Evolutionary conservation across 2,888 invertebrate genomes (phyloP).

Genomic region (Cheilosia impressa): DNA sequence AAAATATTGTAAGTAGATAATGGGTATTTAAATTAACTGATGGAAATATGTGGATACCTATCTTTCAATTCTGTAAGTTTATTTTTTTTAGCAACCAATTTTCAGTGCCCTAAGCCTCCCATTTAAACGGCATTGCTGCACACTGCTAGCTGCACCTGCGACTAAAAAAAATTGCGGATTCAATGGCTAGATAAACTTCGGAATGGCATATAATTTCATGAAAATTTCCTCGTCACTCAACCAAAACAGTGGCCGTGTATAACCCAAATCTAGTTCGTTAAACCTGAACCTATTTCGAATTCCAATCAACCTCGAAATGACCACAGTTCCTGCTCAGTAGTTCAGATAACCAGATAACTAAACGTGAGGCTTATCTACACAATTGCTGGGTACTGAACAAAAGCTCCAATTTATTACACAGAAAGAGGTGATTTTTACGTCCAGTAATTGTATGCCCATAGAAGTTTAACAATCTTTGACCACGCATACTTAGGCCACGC

Average conservation of each 20-base stretch:
- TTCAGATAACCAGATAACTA: slow-evolving; percentile 14
- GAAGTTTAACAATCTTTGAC: slow-evolving; percentile 1
- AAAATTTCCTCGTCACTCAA: neutral
- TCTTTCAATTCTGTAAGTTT: too few species aligned
- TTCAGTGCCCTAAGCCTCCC: too few species aligned
- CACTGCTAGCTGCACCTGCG: too few species aligned
- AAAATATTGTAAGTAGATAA: neutral
- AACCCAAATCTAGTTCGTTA: neutral
- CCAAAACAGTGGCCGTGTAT: neutral
- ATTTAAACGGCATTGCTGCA: neutral
- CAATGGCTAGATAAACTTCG: neutral
- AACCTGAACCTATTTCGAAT: neutral
- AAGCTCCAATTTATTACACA: neutral
- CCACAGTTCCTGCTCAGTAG: neutral
- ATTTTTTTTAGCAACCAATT: neutral
- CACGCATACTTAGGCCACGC: slow-evolving; percentile 11
- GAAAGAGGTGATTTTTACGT: slow-evolving; percentile 23
- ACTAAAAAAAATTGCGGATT: neutral
- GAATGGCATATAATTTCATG: neutral
- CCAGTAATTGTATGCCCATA: neutral
- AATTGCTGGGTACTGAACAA: neutral
- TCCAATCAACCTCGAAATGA: neutral
- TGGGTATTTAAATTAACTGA: too few species aligned
- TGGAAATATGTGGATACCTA: too few species aligned
- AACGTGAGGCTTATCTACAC: slow-evolving; percentile 1